Evolutionary conservation across 2,113 vertebrate genomes (phyloP), one percentile per base, ranked within the genome.

Genomic region (Scytalopus superciliaris): DNA sequence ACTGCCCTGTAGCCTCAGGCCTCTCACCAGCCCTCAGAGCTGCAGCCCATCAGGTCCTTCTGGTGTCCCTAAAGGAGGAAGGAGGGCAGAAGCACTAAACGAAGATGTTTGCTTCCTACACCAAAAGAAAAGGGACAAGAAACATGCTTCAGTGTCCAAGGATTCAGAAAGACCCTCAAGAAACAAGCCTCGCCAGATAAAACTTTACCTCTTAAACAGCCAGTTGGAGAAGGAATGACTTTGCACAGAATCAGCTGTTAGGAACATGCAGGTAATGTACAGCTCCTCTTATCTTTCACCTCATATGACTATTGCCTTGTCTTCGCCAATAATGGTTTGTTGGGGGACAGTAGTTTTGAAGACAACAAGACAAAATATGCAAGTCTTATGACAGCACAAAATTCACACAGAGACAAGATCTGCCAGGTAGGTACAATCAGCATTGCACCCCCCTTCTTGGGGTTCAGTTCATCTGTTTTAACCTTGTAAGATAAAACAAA

Each of bases 61-160:
- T 28, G 47, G 11, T 57, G 50, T 42, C 60, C 37, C 9, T 5
- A 30, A 39, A 3, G 13, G 40, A 49, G 45, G 13, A 47, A 23
- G 21, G 24, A 76, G 27, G 35, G n/a, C 55, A 69, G 5, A 6
- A 39, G 14, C 0, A 0, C 53, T 47, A 37, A 67, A 30, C 3
- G 9, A 56, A 64, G 37, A 66, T 37, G 5, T 24, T 78, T 55
- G 19, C 35, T 74, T 69, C 33, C 42, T 30, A 70, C 19, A 23
- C 24, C 49, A 40, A 40, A 68, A 57, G 63, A 44, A 57, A 52
- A 62, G 17, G 17, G 24, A 77, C 7, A 7, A 69, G 17, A 62
- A 75, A n/a, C 17, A 4, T 19, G 14, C 44, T 80, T 40, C 53
- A 19, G 12, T 12, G 6, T 10, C 16, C 5, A 3, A 88, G 39